phyloP scores from a whole-genome alignment of 2,888 invertebrate genomes.

The Clostera curtula region DNA sequence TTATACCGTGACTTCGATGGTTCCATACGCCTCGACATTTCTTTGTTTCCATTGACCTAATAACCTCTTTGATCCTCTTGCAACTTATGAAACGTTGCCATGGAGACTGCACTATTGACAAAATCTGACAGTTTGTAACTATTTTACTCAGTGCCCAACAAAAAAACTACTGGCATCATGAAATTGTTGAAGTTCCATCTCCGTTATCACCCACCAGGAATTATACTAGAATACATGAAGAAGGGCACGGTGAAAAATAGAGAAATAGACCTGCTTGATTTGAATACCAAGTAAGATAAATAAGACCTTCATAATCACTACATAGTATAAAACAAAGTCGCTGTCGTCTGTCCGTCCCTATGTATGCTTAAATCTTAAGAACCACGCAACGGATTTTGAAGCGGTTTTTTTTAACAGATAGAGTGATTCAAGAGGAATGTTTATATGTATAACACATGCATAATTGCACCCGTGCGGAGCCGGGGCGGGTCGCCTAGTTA shows the following conservation, averaged over 20 bases:
- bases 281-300: conserved; percentile 77
- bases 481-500: no score
- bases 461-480: no score
- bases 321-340: no score
- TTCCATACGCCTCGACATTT: background rate
- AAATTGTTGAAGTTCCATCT: conserved; percentile 80
- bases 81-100: conserved; percentile 25
- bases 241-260: conserved; percentile 74
- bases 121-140: conserved; percentile 34
- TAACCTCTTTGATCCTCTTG: conserved; percentile 8
- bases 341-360: no score
- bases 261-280: conserved; percentile 79
- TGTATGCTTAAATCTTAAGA: no score
- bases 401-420: no score
- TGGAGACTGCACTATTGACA: conserved; percentile 52
- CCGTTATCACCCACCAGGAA: conserved; percentile 82
- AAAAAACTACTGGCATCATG: conserved; percentile 56
- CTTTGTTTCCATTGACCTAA: conserved; percentile 1
- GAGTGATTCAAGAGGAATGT: no score
- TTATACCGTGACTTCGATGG: no score
- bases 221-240: conserved; percentile 77
- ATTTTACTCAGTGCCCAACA: conserved; percentile 20
- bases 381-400: no score
- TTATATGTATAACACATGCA: no score
- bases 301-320: no score